Evolutionary conservation across 2,888 invertebrate genomes (phyloP).

Genomic region (Holacanthella duospinosa): DNA sequence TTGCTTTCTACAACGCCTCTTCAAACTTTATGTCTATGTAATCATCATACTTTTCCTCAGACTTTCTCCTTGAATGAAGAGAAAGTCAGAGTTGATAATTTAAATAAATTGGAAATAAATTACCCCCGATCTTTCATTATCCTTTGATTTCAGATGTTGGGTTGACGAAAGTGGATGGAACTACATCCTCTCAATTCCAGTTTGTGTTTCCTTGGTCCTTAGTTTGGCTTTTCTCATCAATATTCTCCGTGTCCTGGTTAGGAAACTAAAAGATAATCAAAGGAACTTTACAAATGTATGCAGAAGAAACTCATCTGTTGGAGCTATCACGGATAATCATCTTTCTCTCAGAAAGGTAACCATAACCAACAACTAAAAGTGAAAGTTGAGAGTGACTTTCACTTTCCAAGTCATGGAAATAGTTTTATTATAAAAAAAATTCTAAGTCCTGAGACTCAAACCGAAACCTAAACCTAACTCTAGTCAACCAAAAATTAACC

Average conservation of each 20-base stretch:
- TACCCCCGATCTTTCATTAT: too few relatives aligned
- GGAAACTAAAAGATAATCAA: conserved; percentile 47
- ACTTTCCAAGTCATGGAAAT: too few relatives aligned
- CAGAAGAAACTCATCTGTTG: conserved; percentile 27
- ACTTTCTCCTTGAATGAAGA: neutral
- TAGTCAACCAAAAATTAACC: too few relatives aligned
- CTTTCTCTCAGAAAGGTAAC: conserved; percentile 33
- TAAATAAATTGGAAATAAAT: neutral
- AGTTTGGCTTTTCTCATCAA: conserved; percentile 79
- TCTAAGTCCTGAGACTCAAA: too few relatives aligned
- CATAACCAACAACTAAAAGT: neutral
- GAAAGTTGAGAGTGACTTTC: too few relatives aligned
- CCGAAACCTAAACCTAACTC: too few relatives aligned
- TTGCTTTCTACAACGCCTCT: neutral
- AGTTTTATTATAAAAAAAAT: too few relatives aligned
- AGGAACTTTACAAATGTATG: conserved; percentile 28
- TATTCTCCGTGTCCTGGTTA: conserved; percentile 74
- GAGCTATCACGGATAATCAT: conserved; percentile 29
- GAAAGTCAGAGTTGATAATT: neutral
- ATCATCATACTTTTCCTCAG: too few relatives aligned
- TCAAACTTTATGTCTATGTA: too few relatives aligned
- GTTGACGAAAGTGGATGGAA: conserved; percentile 60
- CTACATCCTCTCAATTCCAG: conserved; percentile 64
- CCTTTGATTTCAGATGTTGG: conserved; percentile 64
- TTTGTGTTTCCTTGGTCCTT: conserved; percentile 65